Percentiles rank a stretch among this genome's conserved stretches.
These are phyloP conservation scores for Myiotriccus ornatus DNA, from an alignment of 2,797 vertebrate genomes.

Conservation along the genomic window DNA sequence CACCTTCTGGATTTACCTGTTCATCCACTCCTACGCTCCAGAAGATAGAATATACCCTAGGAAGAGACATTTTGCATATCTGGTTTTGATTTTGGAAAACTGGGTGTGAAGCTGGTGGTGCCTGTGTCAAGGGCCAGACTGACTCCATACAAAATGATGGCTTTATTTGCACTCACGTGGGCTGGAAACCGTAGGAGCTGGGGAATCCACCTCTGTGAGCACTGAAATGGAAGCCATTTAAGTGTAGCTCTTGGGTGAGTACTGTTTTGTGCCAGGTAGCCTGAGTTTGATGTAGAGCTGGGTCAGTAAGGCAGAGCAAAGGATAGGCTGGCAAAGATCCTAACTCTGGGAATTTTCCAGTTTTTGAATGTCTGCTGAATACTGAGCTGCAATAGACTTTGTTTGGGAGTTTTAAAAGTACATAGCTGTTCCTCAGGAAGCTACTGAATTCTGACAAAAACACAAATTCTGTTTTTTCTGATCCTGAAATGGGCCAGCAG, in stretches of 20 bases:
- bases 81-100: neutral
- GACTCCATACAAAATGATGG: accelerated
- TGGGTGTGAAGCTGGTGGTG: accelerated
- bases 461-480: neutral
- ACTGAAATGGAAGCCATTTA: neutral
- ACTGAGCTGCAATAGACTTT: neutral
- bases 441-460: neutral
- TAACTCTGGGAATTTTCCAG: neutral
- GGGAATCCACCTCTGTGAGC: neutral
- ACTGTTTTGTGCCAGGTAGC: neutral
- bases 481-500: neutral
- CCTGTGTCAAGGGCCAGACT: neutral
- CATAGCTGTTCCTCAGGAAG: neutral
- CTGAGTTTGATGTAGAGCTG: neutral
- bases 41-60: neutral
- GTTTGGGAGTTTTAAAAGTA: neutral
- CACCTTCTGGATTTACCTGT: neutral
- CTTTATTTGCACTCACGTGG: neutral
- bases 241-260: neutral
- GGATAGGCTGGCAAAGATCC: neutral
- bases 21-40: accelerated
- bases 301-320: neutral
- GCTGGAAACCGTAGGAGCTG: accelerated
- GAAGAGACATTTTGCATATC: neutral
- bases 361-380: neutral